Conservation (phyloP, 92 coral and sea anemone genomes). For the Zoanthus sociatus region DNA sequence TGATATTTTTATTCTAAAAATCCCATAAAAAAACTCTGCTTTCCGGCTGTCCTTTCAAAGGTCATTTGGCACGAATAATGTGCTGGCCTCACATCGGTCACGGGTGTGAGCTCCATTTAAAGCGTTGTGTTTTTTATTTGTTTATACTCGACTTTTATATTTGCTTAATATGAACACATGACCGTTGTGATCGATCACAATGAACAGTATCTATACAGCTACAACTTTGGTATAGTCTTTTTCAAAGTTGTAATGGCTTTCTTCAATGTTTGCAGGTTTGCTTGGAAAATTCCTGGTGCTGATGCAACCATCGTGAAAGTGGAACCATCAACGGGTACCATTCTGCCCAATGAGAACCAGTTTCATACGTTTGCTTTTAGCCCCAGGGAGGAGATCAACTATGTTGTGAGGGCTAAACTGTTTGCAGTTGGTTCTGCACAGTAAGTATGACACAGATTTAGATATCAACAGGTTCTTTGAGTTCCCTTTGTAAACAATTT, state of each 20-base stretch:
- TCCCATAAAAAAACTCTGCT: no score
- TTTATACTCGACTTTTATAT: no score
- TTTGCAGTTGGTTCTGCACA: slow-evolving; percentile 64
- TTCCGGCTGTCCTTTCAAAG: no score
- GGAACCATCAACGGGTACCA: slow-evolving; percentile 76
- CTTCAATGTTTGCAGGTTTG: slow-evolving; percentile 62
- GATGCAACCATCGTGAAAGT: slow-evolving; percentile 67
- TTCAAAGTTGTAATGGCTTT: not conserved
- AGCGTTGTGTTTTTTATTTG: no score
- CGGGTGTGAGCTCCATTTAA: no score
- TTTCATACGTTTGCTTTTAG: slow-evolving; percentile 77
- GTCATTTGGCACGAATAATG: no score
- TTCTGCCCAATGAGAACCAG: slow-evolving; percentile 88
- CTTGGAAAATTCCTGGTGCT: slow-evolving; percentile 83
- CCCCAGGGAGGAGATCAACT: slow-evolving; percentile 80
- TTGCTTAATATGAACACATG: no score
- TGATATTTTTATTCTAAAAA: no score
- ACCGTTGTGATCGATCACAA: no score
- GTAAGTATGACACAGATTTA: slow-evolving; percentile 1
- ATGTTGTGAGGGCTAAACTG: slow-evolving; percentile 84
- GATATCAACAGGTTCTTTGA: no score
- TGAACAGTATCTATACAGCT: not conserved
- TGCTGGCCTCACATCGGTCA: no score
- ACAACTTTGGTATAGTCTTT: not conserved
- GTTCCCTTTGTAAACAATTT: no score